phyloP scores from a whole-genome alignment of 2,113 vertebrate genomes.

The Neodontobutis hainanensis region DNA sequence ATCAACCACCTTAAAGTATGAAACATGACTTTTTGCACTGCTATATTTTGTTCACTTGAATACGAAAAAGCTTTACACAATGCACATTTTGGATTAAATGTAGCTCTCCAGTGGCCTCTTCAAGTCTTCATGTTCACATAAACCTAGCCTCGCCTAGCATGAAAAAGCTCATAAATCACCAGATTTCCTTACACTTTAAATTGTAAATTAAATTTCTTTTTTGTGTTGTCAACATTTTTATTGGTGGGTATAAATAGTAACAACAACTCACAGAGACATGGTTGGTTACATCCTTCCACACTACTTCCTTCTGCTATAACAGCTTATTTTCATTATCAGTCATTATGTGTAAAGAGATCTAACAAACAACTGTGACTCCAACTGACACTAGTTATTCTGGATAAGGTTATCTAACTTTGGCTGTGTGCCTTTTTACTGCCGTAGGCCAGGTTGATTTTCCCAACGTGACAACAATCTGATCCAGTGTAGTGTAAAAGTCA shows the following conservation, averaged over 20 bases:
- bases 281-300: not conserved
- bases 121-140: too few relatives aligned
- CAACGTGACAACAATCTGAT: slow-evolving; percentile 60
- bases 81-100: too few relatives aligned
- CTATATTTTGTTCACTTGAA: too few relatives aligned
- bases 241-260: not conserved
- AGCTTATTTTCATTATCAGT: not conserved
- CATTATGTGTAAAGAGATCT: not conserved
- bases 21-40: too few relatives aligned
- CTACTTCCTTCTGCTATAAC: not conserved
- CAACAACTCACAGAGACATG: not conserved
- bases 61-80: too few relatives aligned
- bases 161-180: not conserved
- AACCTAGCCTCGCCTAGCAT: not conserved
- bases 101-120: too few relatives aligned
- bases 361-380: slow-evolving; percentile 63
- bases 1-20: too few relatives aligned
- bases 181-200: not conserved
- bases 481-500: slow-evolving; percentile 56
- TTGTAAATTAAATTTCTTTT: not conserved
- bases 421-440: slow-evolving; percentile 56
- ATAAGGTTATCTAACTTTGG: slow-evolving; percentile 48
- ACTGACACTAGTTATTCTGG: slow-evolving; percentile 57
- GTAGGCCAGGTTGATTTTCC: slow-evolving; percentile 71
- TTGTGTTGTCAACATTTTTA: not conserved